A percentile compares a stretch with the other conserved stretches of the same genome.
phyloP scores from a whole-genome alignment of 2,113 vertebrate species.

The Corythoichthys haematopterus region DNA sequence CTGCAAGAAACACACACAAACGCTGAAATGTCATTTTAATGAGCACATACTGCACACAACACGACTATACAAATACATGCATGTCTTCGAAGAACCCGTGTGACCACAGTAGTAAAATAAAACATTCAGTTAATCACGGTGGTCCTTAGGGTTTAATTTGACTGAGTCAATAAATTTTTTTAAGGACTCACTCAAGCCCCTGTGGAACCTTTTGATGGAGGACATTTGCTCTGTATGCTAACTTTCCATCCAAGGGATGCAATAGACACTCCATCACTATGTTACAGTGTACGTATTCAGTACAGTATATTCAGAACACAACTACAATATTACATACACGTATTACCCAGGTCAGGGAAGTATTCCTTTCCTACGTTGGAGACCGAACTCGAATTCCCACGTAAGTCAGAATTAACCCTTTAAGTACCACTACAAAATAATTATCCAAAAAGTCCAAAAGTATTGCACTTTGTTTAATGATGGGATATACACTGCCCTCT shows the following conservation, averaged over 20 bases:
- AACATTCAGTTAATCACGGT: slow-evolving; percentile 34
- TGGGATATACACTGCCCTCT: too few species aligned
- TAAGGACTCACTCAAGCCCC: slow-evolving; percentile 26
- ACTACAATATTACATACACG: neutral
- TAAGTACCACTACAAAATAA: too few species aligned
- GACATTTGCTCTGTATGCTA: slow-evolving; percentile 18
- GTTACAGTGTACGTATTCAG: neutral
- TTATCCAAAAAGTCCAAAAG: too few species aligned
- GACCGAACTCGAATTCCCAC: too few species aligned
- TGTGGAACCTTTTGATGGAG: slow-evolving; percentile 7
- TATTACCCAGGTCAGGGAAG: neutral
- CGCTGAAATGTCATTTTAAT: slow-evolving; percentile 10
- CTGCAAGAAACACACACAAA: slow-evolving; percentile 13
- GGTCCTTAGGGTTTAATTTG: slow-evolving; percentile 49
- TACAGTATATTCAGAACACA: neutral
- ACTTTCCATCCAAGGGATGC: slow-evolving; percentile 46
- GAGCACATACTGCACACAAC: neutral
- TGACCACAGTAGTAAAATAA: slow-evolving; percentile 34
- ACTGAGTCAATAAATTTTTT: slow-evolving; percentile 51
- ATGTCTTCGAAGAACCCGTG: neutral
- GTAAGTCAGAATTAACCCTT: too few species aligned
- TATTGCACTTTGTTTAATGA: too few species aligned
- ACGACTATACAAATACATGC: neutral
- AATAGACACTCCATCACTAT: neutral
- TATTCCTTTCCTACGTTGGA: too few species aligned